Base-by-base conservation (phyloP, 1,140 invertebrate genomes). In the Apis dorsata region DNA sequence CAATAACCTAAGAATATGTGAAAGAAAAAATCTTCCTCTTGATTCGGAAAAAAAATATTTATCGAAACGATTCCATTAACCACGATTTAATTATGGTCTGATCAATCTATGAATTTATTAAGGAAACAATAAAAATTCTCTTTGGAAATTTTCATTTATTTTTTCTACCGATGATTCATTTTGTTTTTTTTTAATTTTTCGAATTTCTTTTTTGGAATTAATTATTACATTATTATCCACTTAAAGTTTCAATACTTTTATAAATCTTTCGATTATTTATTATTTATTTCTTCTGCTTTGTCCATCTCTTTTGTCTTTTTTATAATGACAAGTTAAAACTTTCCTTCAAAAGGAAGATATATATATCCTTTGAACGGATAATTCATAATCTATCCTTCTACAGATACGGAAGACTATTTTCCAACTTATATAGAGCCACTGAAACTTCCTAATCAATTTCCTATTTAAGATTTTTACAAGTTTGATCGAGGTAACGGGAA, bases 371-470 rank as follows among this genome's bases (percentile, higher is more conserved):
- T 8, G 21, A 21, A 19, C 13, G 11, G 7, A 19, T 34, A 72
- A 57, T 57, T 57, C 19, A n/a, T 21, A n/a, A 19, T 74, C 3
- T 2, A 49, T 7, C n/a, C 0, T 19, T 17, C 15, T 17, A 11
- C 7, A 19, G 15, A 44, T 10, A 1, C 4, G 12, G 17, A 51
- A 8, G 34, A 28, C 24, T 24, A n/a, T 44, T 75, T 44, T 28
- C 68, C 44, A 71, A 51, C 24, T 62, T 72, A n/a, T 21, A 1
- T n/a, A 2, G 4, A 49, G 0, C 24, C 21, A 21, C 44, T 34
- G 17, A 17, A 73, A 79, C 57, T 79, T 63, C 19, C 24, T 51
- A 34, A 59, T 78, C 63, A 78, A 68, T 78, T 78, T 68, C 9
- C 21, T 57, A 57, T 24, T 57, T 55, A 7, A 21, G 17, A 13